Evolutionary conservation across 2,113 vertebrate species (phyloP).

Genomic region (Sprattus sprattus): DNA sequence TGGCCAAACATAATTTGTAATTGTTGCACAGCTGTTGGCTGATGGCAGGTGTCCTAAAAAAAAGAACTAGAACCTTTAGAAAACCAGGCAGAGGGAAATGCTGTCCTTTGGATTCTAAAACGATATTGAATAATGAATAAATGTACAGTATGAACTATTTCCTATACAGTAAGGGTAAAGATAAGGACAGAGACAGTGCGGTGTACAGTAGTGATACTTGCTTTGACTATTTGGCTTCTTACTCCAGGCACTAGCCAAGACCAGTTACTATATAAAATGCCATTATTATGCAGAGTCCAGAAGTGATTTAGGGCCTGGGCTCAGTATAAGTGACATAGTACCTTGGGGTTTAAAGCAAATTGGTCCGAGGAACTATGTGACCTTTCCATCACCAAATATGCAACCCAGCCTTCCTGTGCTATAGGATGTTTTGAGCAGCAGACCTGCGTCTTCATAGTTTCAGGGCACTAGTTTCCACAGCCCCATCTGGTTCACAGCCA

Average conservation of each 20-base stretch:
- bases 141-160: too few relatives aligned
- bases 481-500: too few relatives aligned
- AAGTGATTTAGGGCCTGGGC: neutral
- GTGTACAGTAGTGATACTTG: too few relatives aligned
- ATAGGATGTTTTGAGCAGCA: too few relatives aligned
- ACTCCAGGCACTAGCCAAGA: neutral
- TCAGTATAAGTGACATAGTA: neutral
- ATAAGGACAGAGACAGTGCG: neutral
- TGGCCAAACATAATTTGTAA: neutral
- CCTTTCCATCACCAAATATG: neutral
- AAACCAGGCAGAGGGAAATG: neutral
- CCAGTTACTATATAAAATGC: neutral
- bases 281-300: neutral
- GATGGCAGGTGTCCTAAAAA: neutral
- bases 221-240: neutral
- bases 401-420: too few relatives aligned
- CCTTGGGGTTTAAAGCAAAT: neutral
- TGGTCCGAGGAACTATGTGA: neutral
- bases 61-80: neutral
- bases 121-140: too few relatives aligned
- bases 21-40: neutral
- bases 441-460: too few relatives aligned
- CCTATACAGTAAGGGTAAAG: neutral
- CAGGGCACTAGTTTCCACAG: too few relatives aligned
- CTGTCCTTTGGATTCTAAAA: neutral